Evolutionary conservation across 1,140 invertebrate species (phyloP).

Genomic region (Lordiphosa clarofinis): DNA sequence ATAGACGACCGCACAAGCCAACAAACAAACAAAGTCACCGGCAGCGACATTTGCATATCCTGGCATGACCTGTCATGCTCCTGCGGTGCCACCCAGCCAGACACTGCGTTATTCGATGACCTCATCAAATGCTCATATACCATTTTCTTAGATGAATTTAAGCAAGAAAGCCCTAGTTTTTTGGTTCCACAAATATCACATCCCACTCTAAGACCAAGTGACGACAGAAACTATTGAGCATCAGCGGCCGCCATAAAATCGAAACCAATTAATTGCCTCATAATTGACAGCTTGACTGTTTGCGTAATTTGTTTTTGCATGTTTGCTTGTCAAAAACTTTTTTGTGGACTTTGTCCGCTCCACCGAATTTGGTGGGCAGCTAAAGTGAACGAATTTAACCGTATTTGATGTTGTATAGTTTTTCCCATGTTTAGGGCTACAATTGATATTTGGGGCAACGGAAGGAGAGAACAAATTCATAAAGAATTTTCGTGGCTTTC

Average conservation of each 20-base stretch:
- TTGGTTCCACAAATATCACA: slow-evolving; percentile 43
- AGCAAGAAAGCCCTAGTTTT: slow-evolving; percentile 29
- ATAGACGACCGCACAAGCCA: slow-evolving; percentile 27
- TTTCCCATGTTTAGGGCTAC: too few relatives aligned
- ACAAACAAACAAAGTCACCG: slow-evolving; percentile 29
- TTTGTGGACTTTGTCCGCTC: neutral
- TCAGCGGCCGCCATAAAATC: slow-evolving; percentile 49
- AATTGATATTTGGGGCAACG: too few relatives aligned
- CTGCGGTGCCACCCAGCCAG: slow-evolving; percentile 14
- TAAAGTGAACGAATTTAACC: too few relatives aligned
- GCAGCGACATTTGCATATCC: slow-evolving; percentile 56
- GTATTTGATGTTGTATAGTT: too few relatives aligned
- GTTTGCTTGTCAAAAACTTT: slow-evolving; percentile 66
- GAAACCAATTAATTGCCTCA: slow-evolving; percentile 60
- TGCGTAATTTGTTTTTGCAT: slow-evolving; percentile 74
- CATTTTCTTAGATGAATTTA: slow-evolving; percentile 34
- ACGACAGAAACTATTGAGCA: slow-evolving; percentile 39
- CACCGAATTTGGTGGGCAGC: too few relatives aligned
- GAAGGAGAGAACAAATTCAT: too few relatives aligned
- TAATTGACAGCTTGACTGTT: slow-evolving; percentile 74
- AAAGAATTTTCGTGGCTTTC: too few relatives aligned
- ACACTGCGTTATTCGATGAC: slow-evolving; percentile 37
- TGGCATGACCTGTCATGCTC: slow-evolving; percentile 24
- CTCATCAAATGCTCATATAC: slow-evolving; percentile 62
- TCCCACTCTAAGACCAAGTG: slow-evolving; percentile 18